Conservation (phyloP, 1,140 invertebrate genomes). For the Bombus pascuorum region DNA sequence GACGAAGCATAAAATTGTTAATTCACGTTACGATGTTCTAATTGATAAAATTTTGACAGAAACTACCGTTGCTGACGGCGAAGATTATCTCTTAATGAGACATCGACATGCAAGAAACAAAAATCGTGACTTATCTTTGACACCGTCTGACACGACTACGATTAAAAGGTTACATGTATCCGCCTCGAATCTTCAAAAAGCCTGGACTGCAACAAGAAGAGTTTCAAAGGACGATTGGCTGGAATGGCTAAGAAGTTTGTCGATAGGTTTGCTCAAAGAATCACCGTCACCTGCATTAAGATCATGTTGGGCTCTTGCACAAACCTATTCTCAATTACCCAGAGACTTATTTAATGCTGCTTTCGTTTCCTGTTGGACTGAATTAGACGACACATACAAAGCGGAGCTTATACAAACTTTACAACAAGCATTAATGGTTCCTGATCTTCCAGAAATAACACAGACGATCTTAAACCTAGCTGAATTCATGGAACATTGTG, state of each 20-base stretch:
- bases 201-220: constrained; percentile 94
- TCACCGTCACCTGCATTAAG: constrained; percentile 96
- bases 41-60: constrained; percentile 88
- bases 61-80: constrained; percentile 86
- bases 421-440: constrained; percentile 94
- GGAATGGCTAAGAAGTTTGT: constrained; percentile 96
- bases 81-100: constrained; percentile 84
- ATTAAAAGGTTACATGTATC: constrained; percentile 92
- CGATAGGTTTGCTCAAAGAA: constrained; percentile 96
- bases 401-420: constrained; percentile 94
- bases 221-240: constrained; percentile 99
- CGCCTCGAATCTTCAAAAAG: constrained; percentile 91
- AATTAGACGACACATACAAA: constrained; percentile 92
- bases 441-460: constrained; percentile 97
- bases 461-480: constrained; percentile 98
- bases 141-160: constrained; percentile 86
- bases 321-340: constrained; percentile 96
- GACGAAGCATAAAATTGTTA: constrained; percentile 91
- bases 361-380: constrained; percentile 99
- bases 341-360: constrained; percentile 99
- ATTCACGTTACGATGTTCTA: constrained; percentile 91
- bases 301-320: constrained; percentile 95
- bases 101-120: constrained; percentile 84
- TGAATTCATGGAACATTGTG: constrained; percentile 99
- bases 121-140: constrained; percentile 84